phyloP scores from a whole-genome alignment of 2,113 vertebrate species.

The Tragelaphus strepsiceros region DNA sequence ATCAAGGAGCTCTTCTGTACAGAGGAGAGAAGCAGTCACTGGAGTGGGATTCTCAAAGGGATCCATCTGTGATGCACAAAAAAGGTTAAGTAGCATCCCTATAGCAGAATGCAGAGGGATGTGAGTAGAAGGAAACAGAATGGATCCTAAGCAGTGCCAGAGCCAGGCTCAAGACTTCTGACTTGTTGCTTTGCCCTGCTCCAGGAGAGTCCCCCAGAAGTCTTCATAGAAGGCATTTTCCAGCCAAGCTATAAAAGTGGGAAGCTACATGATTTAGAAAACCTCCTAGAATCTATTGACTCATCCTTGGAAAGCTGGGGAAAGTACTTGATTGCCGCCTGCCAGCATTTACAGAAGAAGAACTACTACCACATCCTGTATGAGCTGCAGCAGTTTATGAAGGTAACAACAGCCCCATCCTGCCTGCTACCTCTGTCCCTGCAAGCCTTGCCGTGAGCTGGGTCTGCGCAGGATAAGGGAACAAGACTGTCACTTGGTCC shows the following conservation, averaged over 20 bases:
- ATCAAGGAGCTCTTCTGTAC: background rate
- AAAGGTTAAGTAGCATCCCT: background rate
- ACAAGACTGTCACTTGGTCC: background rate
- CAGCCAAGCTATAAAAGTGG: constrained; percentile 91
- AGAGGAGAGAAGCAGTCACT: background rate
- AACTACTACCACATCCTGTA: constrained; percentile 94
- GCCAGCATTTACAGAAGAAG: constrained; percentile 93
- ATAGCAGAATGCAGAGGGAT: background rate
- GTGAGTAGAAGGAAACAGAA: background rate
- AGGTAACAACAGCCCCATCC: constrained; percentile 77
- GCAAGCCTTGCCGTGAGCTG: fast-evolving
- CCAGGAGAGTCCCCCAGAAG: constrained; percentile 92
- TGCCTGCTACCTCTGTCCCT: background rate
- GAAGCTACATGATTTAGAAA: constrained; percentile 88
- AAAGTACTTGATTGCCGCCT: constrained; percentile 91
- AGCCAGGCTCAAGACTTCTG: background rate
- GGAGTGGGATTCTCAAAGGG: background rate
- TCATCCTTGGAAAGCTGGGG: constrained; percentile 90
- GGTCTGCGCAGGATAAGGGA: background rate
- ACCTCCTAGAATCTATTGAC: constrained; percentile 90
- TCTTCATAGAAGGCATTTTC: constrained; percentile 95
- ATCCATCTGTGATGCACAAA: background rate
- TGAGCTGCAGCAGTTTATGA: constrained; percentile 98
- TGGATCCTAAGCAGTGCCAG: background rate
- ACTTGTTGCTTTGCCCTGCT: background rate